These are phyloP conservation scores for Calliopsis andreniformis DNA, from an alignment of 1,140 invertebrate genomes.

Conservation along the genomic window DNA sequence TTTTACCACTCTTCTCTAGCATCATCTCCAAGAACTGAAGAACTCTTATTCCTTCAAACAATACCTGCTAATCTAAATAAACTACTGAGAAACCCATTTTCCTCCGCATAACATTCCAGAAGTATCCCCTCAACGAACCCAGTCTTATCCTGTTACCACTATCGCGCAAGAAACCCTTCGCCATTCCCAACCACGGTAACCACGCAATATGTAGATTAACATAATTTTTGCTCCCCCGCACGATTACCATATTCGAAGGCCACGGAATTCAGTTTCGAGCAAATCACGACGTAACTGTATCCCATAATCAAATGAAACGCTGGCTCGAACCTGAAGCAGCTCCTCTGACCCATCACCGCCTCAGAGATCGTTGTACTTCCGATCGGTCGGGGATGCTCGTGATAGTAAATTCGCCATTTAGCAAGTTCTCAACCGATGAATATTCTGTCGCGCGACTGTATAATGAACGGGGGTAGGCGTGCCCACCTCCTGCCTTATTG, in stretches of 20 bases:
- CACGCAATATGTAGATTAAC: background rate
- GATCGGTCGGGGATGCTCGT: slow-evolving; percentile 41
- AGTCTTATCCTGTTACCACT: too few relatives aligned
- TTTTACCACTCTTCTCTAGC: too few relatives aligned
- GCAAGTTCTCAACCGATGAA: slow-evolving; percentile 61
- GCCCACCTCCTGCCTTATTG: slow-evolving; percentile 54
- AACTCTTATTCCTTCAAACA: too few relatives aligned
- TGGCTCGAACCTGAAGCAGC: background rate
- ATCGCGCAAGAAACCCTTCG: too few relatives aligned
- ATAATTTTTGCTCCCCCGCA: background rate
- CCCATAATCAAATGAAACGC: slow-evolving; percentile 51
- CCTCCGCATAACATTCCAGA: too few relatives aligned
- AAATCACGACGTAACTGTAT: slow-evolving; percentile 42
- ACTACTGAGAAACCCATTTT: too few relatives aligned
- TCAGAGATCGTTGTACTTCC: slow-evolving; percentile 36
- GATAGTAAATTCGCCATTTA: slow-evolving; percentile 62
- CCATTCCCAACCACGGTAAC: too few relatives aligned
- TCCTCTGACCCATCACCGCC: background rate
- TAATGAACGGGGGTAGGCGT: slow-evolving; percentile 54
- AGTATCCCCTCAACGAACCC: too few relatives aligned
- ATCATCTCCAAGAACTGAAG: too few relatives aligned
- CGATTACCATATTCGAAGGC: background rate
- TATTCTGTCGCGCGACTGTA: slow-evolving; percentile 52
- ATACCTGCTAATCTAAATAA: too few relatives aligned
- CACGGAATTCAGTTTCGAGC: background rate